These are phyloP conservation scores for Limnephilus marmoratus DNA, from an alignment of 2,888 invertebrate species.

Conservation along the genomic window DNA sequence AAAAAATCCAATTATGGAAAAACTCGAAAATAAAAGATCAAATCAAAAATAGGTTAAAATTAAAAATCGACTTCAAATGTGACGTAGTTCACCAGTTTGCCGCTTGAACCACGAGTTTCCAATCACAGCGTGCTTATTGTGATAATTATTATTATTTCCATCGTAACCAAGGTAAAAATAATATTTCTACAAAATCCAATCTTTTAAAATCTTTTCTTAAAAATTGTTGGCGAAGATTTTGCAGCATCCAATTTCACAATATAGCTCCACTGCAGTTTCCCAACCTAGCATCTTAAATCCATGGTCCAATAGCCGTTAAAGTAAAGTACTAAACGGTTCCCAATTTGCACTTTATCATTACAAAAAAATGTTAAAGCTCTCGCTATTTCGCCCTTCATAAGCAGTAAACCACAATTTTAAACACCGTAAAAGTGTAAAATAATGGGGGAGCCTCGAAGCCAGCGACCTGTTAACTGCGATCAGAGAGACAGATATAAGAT, in stretches of 20 bases:
- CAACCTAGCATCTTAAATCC: neutral
- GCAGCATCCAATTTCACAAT: neutral
- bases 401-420: neutral
- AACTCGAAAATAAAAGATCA: too few relatives aligned
- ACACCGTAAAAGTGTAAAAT: neutral
- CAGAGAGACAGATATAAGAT: neutral
- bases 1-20: too few relatives aligned
- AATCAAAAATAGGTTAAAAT: too few relatives aligned
- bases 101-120: too few relatives aligned
- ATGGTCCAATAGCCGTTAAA: neutral
- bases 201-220: neutral
- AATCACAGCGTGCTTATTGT: too few relatives aligned
- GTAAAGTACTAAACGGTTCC: neutral
- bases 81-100: too few relatives aligned
- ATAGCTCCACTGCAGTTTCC: neutral
- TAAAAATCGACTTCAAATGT: too few relatives aligned
- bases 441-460: neutral
- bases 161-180: too few relatives aligned
- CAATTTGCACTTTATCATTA: neutral
- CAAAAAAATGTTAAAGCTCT: neutral
- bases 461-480: neutral
- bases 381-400: slow-evolving; percentile 2
- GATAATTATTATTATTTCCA: too few relatives aligned
- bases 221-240: neutral
- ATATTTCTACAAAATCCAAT: neutral